These are phyloP conservation scores for Collichthys lucidus DNA, from an alignment of 2,113 vertebrate species.

Conservation along the genomic window DNA sequence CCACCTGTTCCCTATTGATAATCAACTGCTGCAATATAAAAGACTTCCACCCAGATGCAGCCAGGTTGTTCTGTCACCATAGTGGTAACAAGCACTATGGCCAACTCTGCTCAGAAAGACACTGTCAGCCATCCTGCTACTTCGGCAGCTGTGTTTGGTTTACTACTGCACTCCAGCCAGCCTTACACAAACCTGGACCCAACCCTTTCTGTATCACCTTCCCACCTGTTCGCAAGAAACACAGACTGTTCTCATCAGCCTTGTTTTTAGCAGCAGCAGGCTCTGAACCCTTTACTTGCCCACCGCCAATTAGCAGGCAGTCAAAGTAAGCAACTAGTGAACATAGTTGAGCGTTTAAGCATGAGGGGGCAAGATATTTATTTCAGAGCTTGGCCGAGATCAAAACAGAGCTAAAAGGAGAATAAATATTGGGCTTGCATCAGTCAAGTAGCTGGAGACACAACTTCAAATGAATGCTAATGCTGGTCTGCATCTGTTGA, in stretches of 20 bases:
- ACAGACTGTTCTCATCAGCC: neutral
- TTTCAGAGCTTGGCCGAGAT: neutral
- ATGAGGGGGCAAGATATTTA: slow-evolving; percentile 8
- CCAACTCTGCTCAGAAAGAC: no score
- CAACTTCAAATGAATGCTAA: slow-evolving; percentile 16
- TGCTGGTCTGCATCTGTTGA: neutral
- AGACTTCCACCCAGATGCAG: no score
- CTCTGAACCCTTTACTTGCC: neutral
- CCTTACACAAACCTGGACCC: no score
- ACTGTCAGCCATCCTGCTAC: no score
- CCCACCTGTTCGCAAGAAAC: no score
- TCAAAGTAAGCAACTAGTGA: neutral
- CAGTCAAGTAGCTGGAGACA: neutral
- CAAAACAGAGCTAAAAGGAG: slow-evolving; percentile 19
- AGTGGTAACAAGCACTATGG: no score
- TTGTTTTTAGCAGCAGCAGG: neutral
- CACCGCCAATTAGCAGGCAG: slow-evolving; percentile 10
- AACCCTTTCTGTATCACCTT: no score
- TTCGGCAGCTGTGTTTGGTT: no score
- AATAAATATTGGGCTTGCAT: slow-evolving; percentile 5
- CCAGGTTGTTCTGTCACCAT: no score
- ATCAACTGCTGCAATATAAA: no score
- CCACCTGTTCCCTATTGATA: no score
- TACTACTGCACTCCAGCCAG: no score
- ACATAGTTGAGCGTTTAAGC: neutral